Evolutionary conservation across 2,888 invertebrate genomes (phyloP).

Genomic region (Noctua janthe): DNA sequence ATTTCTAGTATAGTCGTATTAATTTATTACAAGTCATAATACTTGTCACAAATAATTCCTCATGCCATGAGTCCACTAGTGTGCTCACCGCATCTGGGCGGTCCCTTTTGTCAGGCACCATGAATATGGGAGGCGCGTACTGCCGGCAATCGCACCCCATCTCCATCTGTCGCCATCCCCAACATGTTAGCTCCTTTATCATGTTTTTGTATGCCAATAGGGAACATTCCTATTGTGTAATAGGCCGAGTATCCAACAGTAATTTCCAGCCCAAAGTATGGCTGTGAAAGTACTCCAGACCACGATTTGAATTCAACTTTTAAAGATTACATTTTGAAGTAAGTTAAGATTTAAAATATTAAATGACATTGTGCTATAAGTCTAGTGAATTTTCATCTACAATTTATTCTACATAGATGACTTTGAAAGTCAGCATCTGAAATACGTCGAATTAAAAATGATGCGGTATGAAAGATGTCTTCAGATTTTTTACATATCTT

Average conservation of each 20-base stretch:
- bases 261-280: background rate
- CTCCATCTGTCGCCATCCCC: constrained; percentile 81
- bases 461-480: background rate
- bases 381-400: background rate
- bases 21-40: background rate
- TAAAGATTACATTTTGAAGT: background rate
- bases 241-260: background rate
- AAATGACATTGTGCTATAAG: too few relatives aligned
- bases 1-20: too few relatives aligned
- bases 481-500: constrained; percentile 3
- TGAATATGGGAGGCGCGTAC: constrained; percentile 86
- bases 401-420: background rate
- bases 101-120: constrained; percentile 85
- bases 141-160: constrained; percentile 87
- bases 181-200: constrained; percentile 24
- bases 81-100: constrained; percentile 86
- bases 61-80: constrained; percentile 20
- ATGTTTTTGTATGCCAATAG: constrained; percentile 7
- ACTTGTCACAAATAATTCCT: constrained; percentile 56
- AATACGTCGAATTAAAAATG: background rate
- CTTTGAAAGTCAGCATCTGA: background rate
- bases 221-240: background rate
- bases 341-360: too few relatives aligned
- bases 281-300: background rate
- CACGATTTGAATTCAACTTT: background rate